Evolutionary conservation across 2,113 vertebrate genomes (phyloP).

Genomic region (Riparia riparia): DNA sequence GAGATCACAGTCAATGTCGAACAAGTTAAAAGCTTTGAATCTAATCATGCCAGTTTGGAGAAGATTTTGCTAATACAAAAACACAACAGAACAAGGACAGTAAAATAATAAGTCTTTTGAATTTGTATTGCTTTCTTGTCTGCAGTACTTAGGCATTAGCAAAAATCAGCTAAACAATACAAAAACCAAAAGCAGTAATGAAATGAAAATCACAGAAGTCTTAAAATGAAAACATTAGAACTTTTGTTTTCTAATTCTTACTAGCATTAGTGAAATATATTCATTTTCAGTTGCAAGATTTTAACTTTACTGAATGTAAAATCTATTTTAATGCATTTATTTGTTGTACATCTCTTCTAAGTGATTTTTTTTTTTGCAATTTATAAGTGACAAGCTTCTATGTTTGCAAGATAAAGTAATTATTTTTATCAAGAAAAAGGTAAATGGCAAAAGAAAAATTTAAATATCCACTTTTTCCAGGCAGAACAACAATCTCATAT

Average conservation of each 20-base stretch:
- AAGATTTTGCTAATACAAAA: conserved; percentile 4
- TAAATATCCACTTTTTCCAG: background rate
- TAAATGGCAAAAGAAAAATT: conserved; percentile 1
- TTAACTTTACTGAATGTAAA: background rate
- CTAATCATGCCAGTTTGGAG: background rate
- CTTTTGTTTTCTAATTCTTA: background rate
- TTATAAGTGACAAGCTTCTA: background rate
- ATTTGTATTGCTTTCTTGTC: background rate
- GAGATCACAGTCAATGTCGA: background rate
- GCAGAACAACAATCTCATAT: background rate
- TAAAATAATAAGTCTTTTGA: background rate
- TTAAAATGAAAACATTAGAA: background rate
- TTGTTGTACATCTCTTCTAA: background rate
- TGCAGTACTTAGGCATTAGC: background rate
- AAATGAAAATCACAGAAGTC: background rate
- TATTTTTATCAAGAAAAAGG: conserved; percentile 34
- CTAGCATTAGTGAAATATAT: conserved; percentile 3
- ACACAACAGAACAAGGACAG: background rate
- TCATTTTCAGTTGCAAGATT: background rate
- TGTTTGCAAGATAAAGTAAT: conserved; percentile 2
- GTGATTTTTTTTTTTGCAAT: background rate
- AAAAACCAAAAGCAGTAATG: background rate
- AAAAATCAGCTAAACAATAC: background rate
- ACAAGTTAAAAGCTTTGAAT: background rate
- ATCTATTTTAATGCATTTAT: background rate